These are phyloP conservation scores for Megaceryle alcyon DNA, from an alignment of 2,797 vertebrate genomes.

Conservation along the genomic window DNA sequence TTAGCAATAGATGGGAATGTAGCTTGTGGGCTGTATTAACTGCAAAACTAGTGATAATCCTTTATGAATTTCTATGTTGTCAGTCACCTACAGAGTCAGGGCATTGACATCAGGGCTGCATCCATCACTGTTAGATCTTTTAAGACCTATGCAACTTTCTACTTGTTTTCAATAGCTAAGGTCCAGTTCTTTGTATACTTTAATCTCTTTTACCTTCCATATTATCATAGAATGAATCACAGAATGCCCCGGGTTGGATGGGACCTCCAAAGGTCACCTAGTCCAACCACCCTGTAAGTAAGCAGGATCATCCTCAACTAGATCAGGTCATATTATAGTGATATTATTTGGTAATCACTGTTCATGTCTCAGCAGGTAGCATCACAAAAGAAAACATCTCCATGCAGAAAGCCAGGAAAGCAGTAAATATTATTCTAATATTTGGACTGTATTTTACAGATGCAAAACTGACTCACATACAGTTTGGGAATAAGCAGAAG, in stretches of 20 bases:
- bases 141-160: not conserved
- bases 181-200: not conserved
- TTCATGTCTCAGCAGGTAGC: accelerated
- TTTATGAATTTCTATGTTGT: not conserved
- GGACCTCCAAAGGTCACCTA: too few relatives aligned
- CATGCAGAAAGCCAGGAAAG: not conserved
- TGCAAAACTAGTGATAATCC: not conserved
- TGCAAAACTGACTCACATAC: constrained; percentile 69
- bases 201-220: not conserved
- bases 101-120: not conserved
- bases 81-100: not conserved
- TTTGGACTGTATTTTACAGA: constrained; percentile 63
- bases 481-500: constrained; percentile 86
- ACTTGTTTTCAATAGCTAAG: not conserved
- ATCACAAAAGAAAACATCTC: not conserved
- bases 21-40: not conserved
- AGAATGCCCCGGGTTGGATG: too few relatives aligned
- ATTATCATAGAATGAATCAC: not conserved
- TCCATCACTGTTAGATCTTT: not conserved
- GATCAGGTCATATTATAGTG: not conserved
- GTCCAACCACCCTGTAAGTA: too few relatives aligned
- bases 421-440: not conserved
- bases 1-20: not conserved
- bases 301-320: too few relatives aligned
- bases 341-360: not conserved